phyloP scores from a whole-genome alignment of 2,888 invertebrate species.

The Beris morrisii region DNA sequence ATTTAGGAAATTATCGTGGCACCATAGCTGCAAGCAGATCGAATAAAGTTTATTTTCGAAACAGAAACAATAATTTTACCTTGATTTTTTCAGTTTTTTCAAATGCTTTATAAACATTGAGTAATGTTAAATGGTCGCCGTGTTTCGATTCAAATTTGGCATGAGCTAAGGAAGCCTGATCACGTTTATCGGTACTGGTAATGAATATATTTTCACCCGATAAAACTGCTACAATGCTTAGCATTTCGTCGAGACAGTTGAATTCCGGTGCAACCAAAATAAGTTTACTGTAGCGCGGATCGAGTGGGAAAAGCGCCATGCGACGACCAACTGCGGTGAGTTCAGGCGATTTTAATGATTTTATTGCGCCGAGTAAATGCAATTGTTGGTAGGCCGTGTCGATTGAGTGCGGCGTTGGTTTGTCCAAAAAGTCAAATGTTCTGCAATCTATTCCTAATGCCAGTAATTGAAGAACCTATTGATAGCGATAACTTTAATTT shows the following conservation, averaged over 20 bases:
- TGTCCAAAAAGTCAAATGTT: slow-evolving; percentile 88
- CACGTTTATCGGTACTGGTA: slow-evolving; percentile 67
- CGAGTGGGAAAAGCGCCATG: slow-evolving; percentile 90
- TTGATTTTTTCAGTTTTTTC: slow-evolving; percentile 70
- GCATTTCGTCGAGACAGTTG: slow-evolving; percentile 75
- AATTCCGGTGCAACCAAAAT: slow-evolving; percentile 75
- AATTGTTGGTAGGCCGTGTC: slow-evolving; percentile 66
- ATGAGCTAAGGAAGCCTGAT: slow-evolving; percentile 71
- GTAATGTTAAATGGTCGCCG: slow-evolving; percentile 89
- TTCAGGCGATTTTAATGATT: slow-evolving; percentile 61
- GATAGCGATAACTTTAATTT: too few species aligned
- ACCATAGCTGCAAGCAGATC: slow-evolving; percentile 63
- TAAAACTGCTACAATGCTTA: slow-evolving; percentile 83
- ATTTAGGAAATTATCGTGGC: slow-evolving; percentile 86
- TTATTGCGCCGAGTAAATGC: slow-evolving; percentile 72
- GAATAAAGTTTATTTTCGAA: neutral
- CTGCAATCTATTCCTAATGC: slow-evolving; percentile 80
- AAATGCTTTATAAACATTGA: slow-evolving; percentile 85
- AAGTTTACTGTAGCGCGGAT: slow-evolving; percentile 84
- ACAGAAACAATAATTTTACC: slow-evolving; percentile 48
- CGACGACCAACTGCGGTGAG: slow-evolving; percentile 78
- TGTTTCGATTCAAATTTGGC: slow-evolving; percentile 81
- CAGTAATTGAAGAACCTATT: slow-evolving; percentile 77
- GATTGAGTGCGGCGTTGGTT: slow-evolving; percentile 74
- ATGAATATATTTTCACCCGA: slow-evolving; percentile 87